These are phyloP conservation scores for Thumatha senex DNA, from an alignment of 2,888 invertebrate species.

Conservation along the genomic window DNA sequence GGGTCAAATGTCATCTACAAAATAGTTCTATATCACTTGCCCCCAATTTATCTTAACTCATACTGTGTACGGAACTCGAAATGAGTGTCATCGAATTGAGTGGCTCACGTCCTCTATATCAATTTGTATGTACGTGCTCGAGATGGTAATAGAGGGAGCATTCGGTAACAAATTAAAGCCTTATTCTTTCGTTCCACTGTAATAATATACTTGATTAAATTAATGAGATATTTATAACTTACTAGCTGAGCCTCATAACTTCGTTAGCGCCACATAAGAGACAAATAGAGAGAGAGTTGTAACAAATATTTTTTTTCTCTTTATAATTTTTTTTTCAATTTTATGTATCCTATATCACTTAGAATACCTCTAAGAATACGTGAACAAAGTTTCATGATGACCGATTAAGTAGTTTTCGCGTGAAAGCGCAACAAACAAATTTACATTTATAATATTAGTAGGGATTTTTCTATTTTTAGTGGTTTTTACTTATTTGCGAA, in stretches of 20 bases:
- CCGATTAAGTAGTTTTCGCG: too few relatives aligned
- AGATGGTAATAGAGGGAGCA: conserved; percentile 50
- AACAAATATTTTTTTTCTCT: conserved; percentile 13
- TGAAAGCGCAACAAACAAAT: too few relatives aligned
- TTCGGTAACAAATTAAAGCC: conserved; percentile 44
- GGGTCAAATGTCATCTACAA: conserved; percentile 19
- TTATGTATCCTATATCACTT: too few relatives aligned
- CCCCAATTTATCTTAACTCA: conserved; percentile 34
- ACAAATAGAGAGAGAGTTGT: conserved; percentile 7
- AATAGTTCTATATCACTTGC: conserved; percentile 37
- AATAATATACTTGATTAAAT: conserved; percentile 58
- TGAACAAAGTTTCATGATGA: too few relatives aligned
- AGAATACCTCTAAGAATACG: too few relatives aligned
- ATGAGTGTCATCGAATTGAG: conserved; percentile 64
- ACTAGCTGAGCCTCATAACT: conserved; percentile 33
- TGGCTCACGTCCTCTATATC: conserved; percentile 66
- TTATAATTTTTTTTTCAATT: too few relatives aligned
- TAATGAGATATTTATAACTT: conserved; percentile 42
- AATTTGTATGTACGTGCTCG: conserved; percentile 65
- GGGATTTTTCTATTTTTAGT: too few relatives aligned
- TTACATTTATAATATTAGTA: too few relatives aligned
- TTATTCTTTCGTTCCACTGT: conserved; percentile 49
- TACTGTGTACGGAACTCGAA: conserved; percentile 46
- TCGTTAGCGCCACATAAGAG: too few relatives aligned
- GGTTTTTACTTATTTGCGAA: too few relatives aligned